Conservation (phyloP, 2,113 vertebrate genomes). For the Lepisosteus oculatus region DNA sequence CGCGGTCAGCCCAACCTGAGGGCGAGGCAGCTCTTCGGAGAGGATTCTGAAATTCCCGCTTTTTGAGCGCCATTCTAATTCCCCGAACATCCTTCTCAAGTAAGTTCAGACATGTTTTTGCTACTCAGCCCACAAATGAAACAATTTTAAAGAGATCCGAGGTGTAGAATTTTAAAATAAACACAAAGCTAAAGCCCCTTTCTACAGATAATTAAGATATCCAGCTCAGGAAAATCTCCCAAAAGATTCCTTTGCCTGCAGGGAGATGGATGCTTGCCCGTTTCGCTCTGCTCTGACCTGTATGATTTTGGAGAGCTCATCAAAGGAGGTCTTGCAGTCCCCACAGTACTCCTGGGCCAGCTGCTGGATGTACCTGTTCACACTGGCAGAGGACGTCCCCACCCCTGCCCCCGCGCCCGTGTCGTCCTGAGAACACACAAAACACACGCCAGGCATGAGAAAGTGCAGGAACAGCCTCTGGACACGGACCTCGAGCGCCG, state of each 20-base stretch:
- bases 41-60: too few relatives aligned
- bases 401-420: slow-evolving; percentile 79
- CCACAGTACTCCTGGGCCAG: slow-evolving; percentile 96
- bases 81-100: too few relatives aligned
- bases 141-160: too few relatives aligned
- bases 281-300: slow-evolving; percentile 67
- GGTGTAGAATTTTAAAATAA: neutral
- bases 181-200: neutral
- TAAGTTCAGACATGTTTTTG: too few relatives aligned
- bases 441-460: neutral
- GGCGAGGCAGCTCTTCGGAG: neutral
- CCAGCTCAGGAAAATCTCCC: neutral
- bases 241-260: neutral
- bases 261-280: too few relatives aligned
- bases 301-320: slow-evolving; percentile 97
- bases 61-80: too few relatives aligned
- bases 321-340: slow-evolving; percentile 96
- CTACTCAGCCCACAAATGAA: too few relatives aligned
- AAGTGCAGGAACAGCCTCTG: neutral
- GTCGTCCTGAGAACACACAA: slow-evolving; percentile 76
- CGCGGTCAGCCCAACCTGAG: neutral
- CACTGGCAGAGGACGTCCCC: slow-evolving; percentile 86
- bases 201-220: neutral
- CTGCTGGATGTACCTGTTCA: slow-evolving; percentile 97
- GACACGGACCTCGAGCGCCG: too few relatives aligned